Percentiles rank a stretch among this genome's conserved stretches.
These are phyloP conservation scores for Pitta sordida DNA, from an alignment of 2,113 vertebrate genomes.

Conservation along the genomic window DNA sequence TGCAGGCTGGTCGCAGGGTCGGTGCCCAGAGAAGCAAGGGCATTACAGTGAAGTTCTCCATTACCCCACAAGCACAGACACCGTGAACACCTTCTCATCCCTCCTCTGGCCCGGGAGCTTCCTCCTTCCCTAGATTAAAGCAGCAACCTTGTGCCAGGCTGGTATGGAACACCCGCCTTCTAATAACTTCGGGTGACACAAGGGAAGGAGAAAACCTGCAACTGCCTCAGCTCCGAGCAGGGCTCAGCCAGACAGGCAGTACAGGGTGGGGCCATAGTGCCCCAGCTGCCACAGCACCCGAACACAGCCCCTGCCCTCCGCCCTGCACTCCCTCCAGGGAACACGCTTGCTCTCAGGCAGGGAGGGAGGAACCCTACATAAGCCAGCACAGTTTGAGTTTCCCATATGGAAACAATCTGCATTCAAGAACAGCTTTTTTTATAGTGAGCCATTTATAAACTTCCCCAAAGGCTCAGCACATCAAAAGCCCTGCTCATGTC, in stretches of 20 bases:
- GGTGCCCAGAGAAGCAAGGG: neutral
- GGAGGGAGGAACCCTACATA: slow-evolving; percentile 14
- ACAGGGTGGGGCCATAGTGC: neutral
- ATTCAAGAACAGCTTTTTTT: slow-evolving; percentile 44
- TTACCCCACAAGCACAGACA: neutral
- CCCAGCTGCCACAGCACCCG: neutral
- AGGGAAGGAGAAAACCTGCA: neutral
- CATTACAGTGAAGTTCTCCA: neutral
- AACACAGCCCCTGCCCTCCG: neutral
- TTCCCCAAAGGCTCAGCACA: neutral
- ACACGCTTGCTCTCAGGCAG: neutral
- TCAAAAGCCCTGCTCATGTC: slow-evolving; percentile 41
- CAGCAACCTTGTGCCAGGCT: neutral
- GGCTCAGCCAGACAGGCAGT: neutral
- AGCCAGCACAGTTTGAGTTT: neutral
- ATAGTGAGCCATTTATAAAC: slow-evolving; percentile 42
- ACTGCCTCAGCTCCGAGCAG: rapidly evolving
- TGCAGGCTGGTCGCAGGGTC: neutral
- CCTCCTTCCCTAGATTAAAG: neutral
- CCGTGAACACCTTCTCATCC: neutral
- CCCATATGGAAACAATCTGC: slow-evolving; percentile 59
- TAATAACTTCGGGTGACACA: neutral
- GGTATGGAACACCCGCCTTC: rapidly evolving
- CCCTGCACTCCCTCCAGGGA: neutral
- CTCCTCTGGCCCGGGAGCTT: neutral